Evolutionary conservation across 37 sponge, comb jelly and placozoan genomes (phyloP).

Genomic region (Halisarca cf. caerulea): DNA sequence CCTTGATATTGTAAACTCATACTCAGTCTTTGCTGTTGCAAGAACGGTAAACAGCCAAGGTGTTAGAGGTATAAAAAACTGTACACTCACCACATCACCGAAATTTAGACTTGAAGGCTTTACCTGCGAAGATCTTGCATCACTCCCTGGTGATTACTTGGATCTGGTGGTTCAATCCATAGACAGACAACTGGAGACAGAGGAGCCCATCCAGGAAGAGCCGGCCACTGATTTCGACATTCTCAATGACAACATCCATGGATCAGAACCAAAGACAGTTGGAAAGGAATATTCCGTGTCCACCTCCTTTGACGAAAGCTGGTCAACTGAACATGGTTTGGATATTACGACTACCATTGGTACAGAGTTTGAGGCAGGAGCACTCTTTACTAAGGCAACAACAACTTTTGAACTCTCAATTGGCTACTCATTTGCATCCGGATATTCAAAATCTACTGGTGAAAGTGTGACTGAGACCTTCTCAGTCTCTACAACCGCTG

Average conservation of each 20-base stretch:
- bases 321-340: background rate
- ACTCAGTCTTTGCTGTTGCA: background rate
- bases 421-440: background rate
- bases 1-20: too few relatives aligned
- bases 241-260: background rate
- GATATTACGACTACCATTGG: background rate
- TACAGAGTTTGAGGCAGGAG: background rate
- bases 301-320: background rate
- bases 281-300: background rate
- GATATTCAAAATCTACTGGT: background rate
- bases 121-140: background rate
- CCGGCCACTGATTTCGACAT: background rate
- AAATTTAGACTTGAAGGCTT: background rate
- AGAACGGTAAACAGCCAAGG: background rate
- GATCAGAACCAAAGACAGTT: background rate
- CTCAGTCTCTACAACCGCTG: background rate
- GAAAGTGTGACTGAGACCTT: background rate
- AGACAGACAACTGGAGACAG: background rate
- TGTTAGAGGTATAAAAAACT: background rate
- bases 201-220: constrained; percentile 2
- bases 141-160: background rate
- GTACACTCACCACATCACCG: background rate
- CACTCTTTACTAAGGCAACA: background rate
- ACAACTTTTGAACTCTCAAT: background rate
- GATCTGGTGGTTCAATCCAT: background rate